Conservation (phyloP, 2,113 vertebrate genomes). For the Peromyscus polionotus region DNA sequence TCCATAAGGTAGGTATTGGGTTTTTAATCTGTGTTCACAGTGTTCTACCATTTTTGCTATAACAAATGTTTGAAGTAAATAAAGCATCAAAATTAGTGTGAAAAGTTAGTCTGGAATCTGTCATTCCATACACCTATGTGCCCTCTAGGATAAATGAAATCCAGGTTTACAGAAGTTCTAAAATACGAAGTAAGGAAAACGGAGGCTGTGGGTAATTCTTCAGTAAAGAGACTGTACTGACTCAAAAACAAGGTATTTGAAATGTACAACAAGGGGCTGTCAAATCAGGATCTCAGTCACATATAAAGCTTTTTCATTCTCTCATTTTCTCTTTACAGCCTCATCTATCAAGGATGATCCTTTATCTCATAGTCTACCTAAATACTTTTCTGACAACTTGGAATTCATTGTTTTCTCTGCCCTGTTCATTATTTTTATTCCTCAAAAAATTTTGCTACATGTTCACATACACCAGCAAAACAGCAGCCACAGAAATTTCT, state of each 20-base stretch:
- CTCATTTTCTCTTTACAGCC: not conserved
- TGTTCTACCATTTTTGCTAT: not conserved
- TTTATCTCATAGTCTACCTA: not conserved
- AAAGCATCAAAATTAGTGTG: not conserved
- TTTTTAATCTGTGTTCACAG: not conserved
- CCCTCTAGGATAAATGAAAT: not conserved
- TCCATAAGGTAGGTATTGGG: not conserved
- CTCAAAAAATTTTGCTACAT: not conserved
- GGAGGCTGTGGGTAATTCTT: not conserved
- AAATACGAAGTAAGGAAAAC: not conserved
- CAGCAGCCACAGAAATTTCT: not conserved
- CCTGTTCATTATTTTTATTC: conserved; percentile 11
- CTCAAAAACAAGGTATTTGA: conserved; percentile 17
- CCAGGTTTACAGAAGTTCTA: not conserved
- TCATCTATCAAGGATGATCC: conserved; percentile 35
- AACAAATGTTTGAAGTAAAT: conserved; percentile 34
- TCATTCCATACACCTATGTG: not conserved
- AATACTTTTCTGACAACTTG: conserved; percentile 45
- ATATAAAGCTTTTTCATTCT: not conserved
- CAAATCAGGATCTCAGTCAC: not conserved
- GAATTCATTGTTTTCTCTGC: conserved; percentile 6
- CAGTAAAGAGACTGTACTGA: not conserved
- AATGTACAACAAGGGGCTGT: not conserved
- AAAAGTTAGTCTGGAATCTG: not conserved
- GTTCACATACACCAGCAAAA: not conserved